Evolutionary conservation across 2,888 invertebrate species (phyloP).

Genomic region (Zaprionus bogoriensis): DNA sequence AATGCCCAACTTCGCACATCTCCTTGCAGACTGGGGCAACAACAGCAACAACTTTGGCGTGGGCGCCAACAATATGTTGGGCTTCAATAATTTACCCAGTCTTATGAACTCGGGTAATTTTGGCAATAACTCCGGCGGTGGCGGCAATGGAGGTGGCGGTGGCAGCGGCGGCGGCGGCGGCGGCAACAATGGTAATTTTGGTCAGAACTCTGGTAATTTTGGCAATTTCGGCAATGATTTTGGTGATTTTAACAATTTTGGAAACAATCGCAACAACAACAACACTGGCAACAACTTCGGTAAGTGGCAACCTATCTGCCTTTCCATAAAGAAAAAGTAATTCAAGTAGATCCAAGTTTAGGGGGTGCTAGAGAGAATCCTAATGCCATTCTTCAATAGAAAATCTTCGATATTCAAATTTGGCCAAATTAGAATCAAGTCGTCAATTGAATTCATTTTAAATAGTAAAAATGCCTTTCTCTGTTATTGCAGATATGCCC

Average conservation of each 20-base stretch:
- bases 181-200: slow-evolving; percentile 61
- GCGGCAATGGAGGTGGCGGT: slow-evolving; percentile 35
- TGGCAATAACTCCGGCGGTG: slow-evolving; percentile 64
- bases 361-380: slow-evolving; percentile 2
- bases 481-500: slow-evolving; percentile 37
- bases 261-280: slow-evolving; percentile 62
- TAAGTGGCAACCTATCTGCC: slow-evolving; percentile 25
- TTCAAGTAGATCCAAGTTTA: not conserved
- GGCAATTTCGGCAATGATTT: slow-evolving; percentile 62
- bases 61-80: slow-evolving; percentile 81
- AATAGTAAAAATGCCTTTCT: not conserved
- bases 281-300: slow-evolving; percentile 63
- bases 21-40: slow-evolving; percentile 72
- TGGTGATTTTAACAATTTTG: slow-evolving; percentile 68
- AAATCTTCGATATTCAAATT: not conserved
- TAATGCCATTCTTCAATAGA: not conserved
- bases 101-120: slow-evolving; percentile 78
- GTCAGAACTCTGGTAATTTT: slow-evolving; percentile 63
- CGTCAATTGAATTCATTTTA: not conserved
- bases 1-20: slow-evolving; percentile 17
- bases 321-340: slow-evolving; percentile 3
- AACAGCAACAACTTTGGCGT: slow-evolving; percentile 71
- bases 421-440: not conserved
- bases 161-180: slow-evolving; percentile 70
- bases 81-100: slow-evolving; percentile 77